Percentiles rank a stretch among this genome's conserved stretches.
Conservation (phyloP, 2,888 invertebrate species). For the Drosophila multiciliata region DNA sequence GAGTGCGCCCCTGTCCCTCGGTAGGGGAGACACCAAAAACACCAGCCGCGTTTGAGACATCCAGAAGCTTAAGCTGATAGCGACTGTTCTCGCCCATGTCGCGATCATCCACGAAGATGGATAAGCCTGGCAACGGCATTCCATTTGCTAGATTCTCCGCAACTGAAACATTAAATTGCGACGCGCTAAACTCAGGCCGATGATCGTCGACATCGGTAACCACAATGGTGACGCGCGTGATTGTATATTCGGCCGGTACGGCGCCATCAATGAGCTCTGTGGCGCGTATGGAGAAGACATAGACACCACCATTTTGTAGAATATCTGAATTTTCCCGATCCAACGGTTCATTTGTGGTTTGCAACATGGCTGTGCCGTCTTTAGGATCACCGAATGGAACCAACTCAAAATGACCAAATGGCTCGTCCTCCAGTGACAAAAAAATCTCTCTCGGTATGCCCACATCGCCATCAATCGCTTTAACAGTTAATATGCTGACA, state of each 20-base stretch:
- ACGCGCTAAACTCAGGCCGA: constrained; percentile 89
- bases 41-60: constrained; percentile 87
- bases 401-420: constrained; percentile 89
- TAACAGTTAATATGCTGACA: constrained; percentile 89
- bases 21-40: constrained; percentile 89
- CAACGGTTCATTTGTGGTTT: constrained; percentile 88
- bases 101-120: constrained; percentile 90
- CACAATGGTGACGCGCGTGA: constrained; percentile 90
- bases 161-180: constrained; percentile 89
- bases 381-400: constrained; percentile 85
- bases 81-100: constrained; percentile 91
- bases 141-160: constrained; percentile 91
- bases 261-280: constrained; percentile 90
- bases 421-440: constrained; percentile 90
- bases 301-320: constrained; percentile 91
- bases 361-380: constrained; percentile 86
- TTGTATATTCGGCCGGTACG: constrained; percentile 89
- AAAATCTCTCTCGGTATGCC: constrained; percentile 89
- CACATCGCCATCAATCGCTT: constrained; percentile 92
- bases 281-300: constrained; percentile 90
- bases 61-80: constrained; percentile 88
- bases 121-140: constrained; percentile 89
- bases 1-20: constrained; percentile 90
- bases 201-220: constrained; percentile 93
- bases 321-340: constrained; percentile 91